These are phyloP conservation scores for Tenthredo amoena DNA, from an alignment of 2,888 invertebrate genomes.

Conservation along the genomic window DNA sequence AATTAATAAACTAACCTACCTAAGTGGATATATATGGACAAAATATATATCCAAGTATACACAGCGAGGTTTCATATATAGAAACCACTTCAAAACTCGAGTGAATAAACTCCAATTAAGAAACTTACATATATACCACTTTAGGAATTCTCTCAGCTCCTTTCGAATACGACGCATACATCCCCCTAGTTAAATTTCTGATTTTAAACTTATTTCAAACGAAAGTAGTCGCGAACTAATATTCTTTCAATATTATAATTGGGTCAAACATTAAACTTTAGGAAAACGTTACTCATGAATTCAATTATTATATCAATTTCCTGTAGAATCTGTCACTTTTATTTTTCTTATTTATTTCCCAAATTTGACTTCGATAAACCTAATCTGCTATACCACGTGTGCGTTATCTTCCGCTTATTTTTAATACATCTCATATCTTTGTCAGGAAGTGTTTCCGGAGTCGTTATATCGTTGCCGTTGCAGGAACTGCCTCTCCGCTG, in stretches of 20 bases:
- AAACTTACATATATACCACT: background rate
- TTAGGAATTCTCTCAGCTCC: background rate
- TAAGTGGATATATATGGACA: background rate
- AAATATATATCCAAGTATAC: background rate
- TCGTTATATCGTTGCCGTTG: background rate
- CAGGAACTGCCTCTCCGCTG: conserved; percentile 3
- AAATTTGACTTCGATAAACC: background rate
- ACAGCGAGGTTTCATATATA: background rate
- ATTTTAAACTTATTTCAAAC: conserved; percentile 16
- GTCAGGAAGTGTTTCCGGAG: conserved; percentile 47
- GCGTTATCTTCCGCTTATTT: background rate
- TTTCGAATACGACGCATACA: background rate
- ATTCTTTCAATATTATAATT: background rate
- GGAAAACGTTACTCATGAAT: background rate
- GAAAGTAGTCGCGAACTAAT: background rate
- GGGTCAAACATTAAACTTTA: background rate
- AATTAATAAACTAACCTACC: conserved; percentile 3
- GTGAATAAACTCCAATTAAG: conserved; percentile 27
- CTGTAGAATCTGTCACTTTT: background rate
- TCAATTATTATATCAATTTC: background rate
- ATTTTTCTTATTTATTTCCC: background rate
- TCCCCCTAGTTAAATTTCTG: background rate
- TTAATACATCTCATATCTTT: background rate
- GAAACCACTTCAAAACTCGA: background rate
- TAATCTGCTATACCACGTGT: background rate